phyloP scores from a whole-genome alignment of 1,140 invertebrate species.

The Ceratina australensis region DNA sequence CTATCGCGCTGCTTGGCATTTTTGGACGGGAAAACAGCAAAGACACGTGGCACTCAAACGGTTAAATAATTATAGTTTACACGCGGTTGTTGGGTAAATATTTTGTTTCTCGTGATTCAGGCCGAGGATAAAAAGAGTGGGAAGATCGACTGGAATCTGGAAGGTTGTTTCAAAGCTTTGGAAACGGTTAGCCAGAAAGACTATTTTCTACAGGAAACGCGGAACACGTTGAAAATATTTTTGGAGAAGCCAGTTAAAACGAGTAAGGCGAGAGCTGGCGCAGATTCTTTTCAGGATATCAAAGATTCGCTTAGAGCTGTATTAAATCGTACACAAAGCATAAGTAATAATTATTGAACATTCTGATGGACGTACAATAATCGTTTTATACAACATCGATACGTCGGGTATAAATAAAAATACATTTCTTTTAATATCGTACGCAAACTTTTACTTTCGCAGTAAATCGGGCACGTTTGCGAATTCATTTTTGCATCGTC shows the following conservation, averaged over 20 bases:
- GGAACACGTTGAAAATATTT: slow-evolving; percentile 81
- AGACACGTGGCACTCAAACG: too few species aligned
- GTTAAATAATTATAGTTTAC: too few species aligned
- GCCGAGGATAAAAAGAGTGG: slow-evolving; percentile 81
- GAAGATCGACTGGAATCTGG: slow-evolving; percentile 81
- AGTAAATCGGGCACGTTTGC: too few species aligned
- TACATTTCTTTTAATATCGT: slow-evolving; percentile 10
- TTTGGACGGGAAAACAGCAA: too few species aligned
- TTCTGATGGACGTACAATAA: neutral
- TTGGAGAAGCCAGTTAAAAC: slow-evolving; percentile 78
- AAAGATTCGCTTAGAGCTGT: slow-evolving; percentile 71
- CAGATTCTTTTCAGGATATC: slow-evolving; percentile 72
- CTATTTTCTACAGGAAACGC: slow-evolving; percentile 80
- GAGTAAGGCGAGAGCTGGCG: slow-evolving; percentile 59
- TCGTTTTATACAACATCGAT: slow-evolving; percentile 20
- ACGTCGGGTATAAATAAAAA: slow-evolving; percentile 40
- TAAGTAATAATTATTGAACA: slow-evolving; percentile 60
- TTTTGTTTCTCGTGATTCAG: slow-evolving; percentile 65
- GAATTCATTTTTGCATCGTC: too few species aligned
- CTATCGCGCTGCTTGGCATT: too few species aligned
- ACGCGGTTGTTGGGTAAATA: slow-evolving; percentile 18
- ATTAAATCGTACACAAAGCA: slow-evolving; percentile 58
- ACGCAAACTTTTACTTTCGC: neutral
- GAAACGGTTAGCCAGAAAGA: slow-evolving; percentile 79
- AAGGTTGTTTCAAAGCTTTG: slow-evolving; percentile 82